phyloP scores from a whole-genome alignment of 1,140 invertebrate species.

The Lutraria rhynchaena region DNA sequence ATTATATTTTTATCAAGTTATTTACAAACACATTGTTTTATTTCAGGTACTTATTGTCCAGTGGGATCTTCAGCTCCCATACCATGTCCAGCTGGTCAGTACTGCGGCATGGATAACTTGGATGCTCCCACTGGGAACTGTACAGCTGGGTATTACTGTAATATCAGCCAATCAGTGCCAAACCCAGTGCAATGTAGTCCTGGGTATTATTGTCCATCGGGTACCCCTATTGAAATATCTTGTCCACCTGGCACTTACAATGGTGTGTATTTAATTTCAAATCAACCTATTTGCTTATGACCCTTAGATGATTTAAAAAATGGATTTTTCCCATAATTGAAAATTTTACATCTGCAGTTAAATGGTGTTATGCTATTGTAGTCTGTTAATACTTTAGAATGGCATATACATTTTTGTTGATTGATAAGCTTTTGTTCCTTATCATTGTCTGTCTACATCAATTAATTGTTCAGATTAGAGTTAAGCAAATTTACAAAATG shows the following conservation, averaged over 20 bases:
- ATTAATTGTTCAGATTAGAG: too few relatives aligned
- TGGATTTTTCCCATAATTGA: too few relatives aligned
- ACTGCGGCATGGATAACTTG: conserved; percentile 74
- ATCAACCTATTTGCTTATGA: too few relatives aligned
- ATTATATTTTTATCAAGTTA: neutral
- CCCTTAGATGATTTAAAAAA: too few relatives aligned
- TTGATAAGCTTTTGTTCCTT: too few relatives aligned
- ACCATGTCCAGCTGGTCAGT: conserved; percentile 77
- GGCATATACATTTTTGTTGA: too few relatives aligned
- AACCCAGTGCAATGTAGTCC: conserved; percentile 70
- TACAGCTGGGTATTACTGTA: conserved; percentile 78
- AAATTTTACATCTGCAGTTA: too few relatives aligned
- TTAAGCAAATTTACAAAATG: too few relatives aligned
- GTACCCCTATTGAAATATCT: conserved; percentile 70
- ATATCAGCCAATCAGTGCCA: conserved; percentile 69
- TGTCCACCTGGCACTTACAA: conserved; percentile 77
- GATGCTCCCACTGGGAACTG: conserved; percentile 74
- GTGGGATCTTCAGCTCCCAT: conserved; percentile 67
- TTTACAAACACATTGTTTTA: neutral
- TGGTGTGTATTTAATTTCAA: conserved; percentile 65
- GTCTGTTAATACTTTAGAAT: too few relatives aligned
- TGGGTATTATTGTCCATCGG: conserved; percentile 77
- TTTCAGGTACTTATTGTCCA: conserved; percentile 77
- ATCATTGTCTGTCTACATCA: too few relatives aligned
- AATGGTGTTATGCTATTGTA: too few relatives aligned